A percentile compares a stretch with the other conserved stretches of the same genome.
Evolutionary conservation across 2,113 vertebrate species (phyloP).

Genomic region (Gambusia holbrooki): DNA sequence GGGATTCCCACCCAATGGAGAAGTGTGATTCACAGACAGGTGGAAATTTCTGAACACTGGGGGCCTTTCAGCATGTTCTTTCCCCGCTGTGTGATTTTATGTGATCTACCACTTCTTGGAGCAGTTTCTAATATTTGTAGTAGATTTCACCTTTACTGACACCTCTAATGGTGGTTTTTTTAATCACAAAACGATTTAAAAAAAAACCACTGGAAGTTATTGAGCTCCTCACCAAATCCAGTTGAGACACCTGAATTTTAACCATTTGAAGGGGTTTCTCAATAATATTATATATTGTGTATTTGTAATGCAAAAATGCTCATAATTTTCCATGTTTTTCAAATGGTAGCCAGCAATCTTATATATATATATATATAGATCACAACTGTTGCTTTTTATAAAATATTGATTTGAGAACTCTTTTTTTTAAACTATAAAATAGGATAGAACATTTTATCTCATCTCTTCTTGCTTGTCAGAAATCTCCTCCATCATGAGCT

Average conservation of each 20-base stretch:
- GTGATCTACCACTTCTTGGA: not conserved
- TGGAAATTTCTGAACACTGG: not conserved
- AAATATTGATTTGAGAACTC: conserved; percentile 33
- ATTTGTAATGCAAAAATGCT: conserved; percentile 12
- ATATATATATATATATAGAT: conserved; percentile 17
- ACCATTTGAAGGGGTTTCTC: too few relatives aligned
- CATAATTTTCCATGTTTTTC: conserved; percentile 37
- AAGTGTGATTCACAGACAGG: not conserved
- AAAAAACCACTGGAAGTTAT: too few relatives aligned
- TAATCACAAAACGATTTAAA: too few relatives aligned
- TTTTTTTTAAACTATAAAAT: conserved; percentile 29
- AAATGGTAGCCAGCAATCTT: conserved; percentile 33
- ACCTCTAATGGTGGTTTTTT: too few relatives aligned
- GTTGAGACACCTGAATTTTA: too few relatives aligned
- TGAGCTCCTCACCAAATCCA: too few relatives aligned
- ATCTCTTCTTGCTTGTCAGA: conserved; percentile 9
- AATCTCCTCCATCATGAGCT: conserved; percentile 21
- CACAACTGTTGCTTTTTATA: not conserved
- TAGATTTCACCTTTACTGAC: too few relatives aligned
- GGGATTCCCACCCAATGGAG: not conserved
- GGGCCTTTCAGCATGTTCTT: not conserved
- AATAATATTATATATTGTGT: not conserved
- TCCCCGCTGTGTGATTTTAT: not conserved
- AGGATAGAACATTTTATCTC: not conserved
- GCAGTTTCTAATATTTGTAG: not conserved